Evolutionary conservation across 2,888 invertebrate species (phyloP).

Genomic region (Drosophila hamatofila): DNA sequence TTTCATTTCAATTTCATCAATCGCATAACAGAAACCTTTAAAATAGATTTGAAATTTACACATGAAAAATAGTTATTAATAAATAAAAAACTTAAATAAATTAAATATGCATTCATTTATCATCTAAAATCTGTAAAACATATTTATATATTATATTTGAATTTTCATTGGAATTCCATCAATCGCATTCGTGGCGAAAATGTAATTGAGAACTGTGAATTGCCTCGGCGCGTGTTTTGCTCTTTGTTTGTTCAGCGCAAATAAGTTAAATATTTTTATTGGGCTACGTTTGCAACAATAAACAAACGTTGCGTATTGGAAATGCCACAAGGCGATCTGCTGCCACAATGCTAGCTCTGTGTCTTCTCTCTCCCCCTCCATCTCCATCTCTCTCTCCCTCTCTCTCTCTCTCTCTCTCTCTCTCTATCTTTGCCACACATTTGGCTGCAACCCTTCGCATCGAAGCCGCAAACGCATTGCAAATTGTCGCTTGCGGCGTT

Average conservation of each 20-base stretch:
- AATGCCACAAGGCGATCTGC: constrained; percentile 54
- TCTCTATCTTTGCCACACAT: not conserved
- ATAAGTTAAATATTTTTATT: constrained; percentile 52
- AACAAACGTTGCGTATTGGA: constrained; percentile 66
- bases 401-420: not conserved
- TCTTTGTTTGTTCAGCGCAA: constrained; percentile 31
- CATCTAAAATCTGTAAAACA: too few species aligned
- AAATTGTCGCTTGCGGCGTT: constrained; percentile 58
- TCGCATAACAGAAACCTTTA: too few species aligned
- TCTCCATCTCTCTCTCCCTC: too few species aligned
- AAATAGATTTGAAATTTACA: too few species aligned
- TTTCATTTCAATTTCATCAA: not conserved
- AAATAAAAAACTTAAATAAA: too few species aligned
- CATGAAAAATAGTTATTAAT: too few species aligned
- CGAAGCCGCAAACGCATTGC: constrained; percentile 50
- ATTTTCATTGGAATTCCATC: not conserved
- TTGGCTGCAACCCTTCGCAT: constrained; percentile 42
- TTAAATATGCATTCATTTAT: too few species aligned
- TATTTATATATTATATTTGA: too few species aligned
- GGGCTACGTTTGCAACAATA: constrained; percentile 40
- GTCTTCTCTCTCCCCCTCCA: too few species aligned
- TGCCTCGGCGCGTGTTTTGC: constrained; percentile 3
- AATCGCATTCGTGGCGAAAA: constrained; percentile 2
- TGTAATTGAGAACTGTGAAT: constrained; percentile 17
- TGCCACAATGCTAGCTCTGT: not conserved